A percentile compares a stretch with the other conserved stretches of the same genome.
Evolutionary conservation across 2,888 invertebrate genomes (phyloP).

Genomic region (Drosophila longiperda): DNA sequence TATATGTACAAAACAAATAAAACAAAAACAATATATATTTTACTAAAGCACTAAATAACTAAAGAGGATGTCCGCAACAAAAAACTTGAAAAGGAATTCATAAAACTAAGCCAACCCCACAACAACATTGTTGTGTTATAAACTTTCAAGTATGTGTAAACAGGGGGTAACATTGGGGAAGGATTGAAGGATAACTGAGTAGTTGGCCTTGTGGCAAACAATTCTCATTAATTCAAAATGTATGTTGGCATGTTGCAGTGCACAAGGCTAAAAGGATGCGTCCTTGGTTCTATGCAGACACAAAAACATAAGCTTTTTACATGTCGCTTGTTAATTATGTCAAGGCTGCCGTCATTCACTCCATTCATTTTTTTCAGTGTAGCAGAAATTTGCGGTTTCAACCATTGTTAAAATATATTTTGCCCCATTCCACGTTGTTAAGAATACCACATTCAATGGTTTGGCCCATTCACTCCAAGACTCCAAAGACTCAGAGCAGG

Average conservation of each 20-base stretch:
- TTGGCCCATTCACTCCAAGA: constrained; percentile 1
- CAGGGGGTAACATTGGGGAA: neutral
- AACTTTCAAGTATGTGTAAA: neutral
- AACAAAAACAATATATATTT: neutral
- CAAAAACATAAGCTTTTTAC: constrained; percentile 16
- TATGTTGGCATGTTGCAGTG: constrained; percentile 19
- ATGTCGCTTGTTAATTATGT: constrained; percentile 65
- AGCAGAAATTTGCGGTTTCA: constrained; percentile 10
- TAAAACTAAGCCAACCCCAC: constrained; percentile 10
- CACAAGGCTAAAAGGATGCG: constrained; percentile 40
- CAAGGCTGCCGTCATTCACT: constrained; percentile 54
- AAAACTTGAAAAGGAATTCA: neutral
- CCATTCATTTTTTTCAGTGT: neutral
- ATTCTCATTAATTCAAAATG: constrained; percentile 39
- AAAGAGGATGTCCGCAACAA: neutral
- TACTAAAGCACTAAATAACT: neutral
- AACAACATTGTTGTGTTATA: constrained; percentile 10
- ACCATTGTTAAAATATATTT: constrained; percentile 5
- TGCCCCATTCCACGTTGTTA: neutral
- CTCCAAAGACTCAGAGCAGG: neutral
- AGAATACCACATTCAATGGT: constrained; percentile 41
- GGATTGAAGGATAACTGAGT: constrained; percentile 26
- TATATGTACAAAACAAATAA: neutral
- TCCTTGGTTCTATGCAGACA: constrained; percentile 14
- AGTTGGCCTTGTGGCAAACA: constrained; percentile 41